Base-by-base conservation (phyloP, 2,113 vertebrate genomes). In the Python bivittatus region DNA sequence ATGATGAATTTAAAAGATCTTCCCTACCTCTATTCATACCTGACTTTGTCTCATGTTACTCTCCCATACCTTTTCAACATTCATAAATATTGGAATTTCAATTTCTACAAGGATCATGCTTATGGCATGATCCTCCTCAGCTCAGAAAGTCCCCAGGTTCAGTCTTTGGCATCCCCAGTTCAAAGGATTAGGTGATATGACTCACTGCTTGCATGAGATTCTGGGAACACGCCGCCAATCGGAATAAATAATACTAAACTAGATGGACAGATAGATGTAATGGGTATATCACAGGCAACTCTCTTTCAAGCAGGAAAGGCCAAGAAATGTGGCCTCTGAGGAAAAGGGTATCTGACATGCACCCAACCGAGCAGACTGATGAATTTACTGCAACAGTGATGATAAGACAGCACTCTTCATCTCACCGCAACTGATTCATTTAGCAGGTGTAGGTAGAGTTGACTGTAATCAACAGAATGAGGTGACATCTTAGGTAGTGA, bases 1-100 rank as follows among this genome's bases (percentile, higher is more conserved):
- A 94, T 93, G 92, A 53, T 27, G 84, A 94, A 83, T 79, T 48
- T 86, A 54, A 89, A 95, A 9, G 1, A 58, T 96, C 96, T 93
- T 95, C 95, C 93, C 95, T 91, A 94, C 96, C 91, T 93, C 42
- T 33, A 79, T 42, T 33, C 33, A 38, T 79, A 79, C 72, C 17
- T 79, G 72, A 79, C 38, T 2, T 42, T 90, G 79, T 88, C 3
- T 91, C 90, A 10, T 84, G 95, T 96, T 94, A 89, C 90, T 85
- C 90, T 87, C 72, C 5, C 53, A 52, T 90, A 29, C 91, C 87
- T 57, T 54, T 72, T 56, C 57, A 86, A 29, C 4, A 6, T 91
- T 20, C 53, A 48, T 60, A 83, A 88, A 88, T 4, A 84, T 2
- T 89, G 42, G 29, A 23, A 58, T 88, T 92, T 79, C 44, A 33